Evolutionary conservation across 2,888 invertebrate species (phyloP).

Genomic region (Seira musarum): DNA sequence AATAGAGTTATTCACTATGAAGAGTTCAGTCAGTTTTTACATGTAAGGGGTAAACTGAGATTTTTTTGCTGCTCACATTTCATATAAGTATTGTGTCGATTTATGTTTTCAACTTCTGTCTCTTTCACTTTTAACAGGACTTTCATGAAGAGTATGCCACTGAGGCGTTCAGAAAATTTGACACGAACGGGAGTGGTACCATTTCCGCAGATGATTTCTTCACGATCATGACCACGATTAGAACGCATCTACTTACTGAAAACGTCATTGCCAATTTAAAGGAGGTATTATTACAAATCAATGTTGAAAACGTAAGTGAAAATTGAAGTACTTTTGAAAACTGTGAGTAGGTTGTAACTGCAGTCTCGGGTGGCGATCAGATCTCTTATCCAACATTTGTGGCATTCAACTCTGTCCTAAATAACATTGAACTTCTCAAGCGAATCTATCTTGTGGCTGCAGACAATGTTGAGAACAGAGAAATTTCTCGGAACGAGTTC

Average conservation of each 20-base stretch:
- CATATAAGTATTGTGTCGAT: too few relatives aligned
- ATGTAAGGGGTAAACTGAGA: slow-evolving; percentile 71
- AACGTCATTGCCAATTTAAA: slow-evolving; percentile 46
- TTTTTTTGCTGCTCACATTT: too few relatives aligned
- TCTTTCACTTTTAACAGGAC: slow-evolving; percentile 74
- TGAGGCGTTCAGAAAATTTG: slow-evolving; percentile 75
- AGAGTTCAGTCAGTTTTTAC: slow-evolving; percentile 77
- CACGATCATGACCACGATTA: slow-evolving; percentile 72
- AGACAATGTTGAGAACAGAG: slow-evolving; percentile 72
- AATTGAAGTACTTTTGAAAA: background rate
- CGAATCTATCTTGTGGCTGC: slow-evolving; percentile 74
- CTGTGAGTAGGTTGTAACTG: slow-evolving; percentile 51
- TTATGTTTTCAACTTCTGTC: too few relatives aligned
- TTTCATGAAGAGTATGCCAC: slow-evolving; percentile 78
- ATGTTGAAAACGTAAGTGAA: slow-evolving; percentile 4
- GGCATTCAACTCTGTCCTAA: slow-evolving; percentile 76
- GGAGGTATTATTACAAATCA: too few relatives aligned
- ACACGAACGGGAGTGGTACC: slow-evolving; percentile 74
- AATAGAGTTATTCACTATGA: slow-evolving; percentile 74
- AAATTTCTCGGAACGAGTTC: slow-evolving; percentile 76
- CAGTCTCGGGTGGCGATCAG: slow-evolving; percentile 71
- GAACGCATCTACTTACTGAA: slow-evolving; percentile 59
- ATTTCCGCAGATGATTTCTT: slow-evolving; percentile 76
- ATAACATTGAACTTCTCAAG: slow-evolving; percentile 77
- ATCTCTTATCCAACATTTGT: slow-evolving; percentile 77